Conservation (phyloP, 2,797 vertebrate genomes). For the Myotis vivesi region DNA sequence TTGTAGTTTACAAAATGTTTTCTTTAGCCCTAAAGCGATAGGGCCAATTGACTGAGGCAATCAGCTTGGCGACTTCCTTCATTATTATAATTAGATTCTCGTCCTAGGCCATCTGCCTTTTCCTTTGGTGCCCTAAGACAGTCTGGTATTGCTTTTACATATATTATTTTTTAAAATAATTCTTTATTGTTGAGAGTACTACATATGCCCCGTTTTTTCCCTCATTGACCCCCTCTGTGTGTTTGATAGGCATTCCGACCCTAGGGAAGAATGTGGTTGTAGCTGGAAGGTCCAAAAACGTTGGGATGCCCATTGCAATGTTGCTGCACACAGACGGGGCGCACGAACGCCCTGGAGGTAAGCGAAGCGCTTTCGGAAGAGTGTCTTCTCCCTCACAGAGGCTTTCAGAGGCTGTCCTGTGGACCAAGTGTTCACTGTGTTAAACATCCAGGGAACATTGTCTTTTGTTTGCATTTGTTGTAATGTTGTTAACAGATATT, state of each 20-base stretch:
- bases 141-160: not conserved
- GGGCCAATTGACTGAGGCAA: not conserved
- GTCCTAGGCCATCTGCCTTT: not conserved
- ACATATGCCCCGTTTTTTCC: too few relatives aligned
- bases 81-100: not conserved
- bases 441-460: not conserved
- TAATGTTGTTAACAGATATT: not conserved
- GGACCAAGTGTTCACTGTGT: not conserved
- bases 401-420: not conserved
- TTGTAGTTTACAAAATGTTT: not conserved
- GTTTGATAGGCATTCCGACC: conserved; percentile 92
- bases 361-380: not conserved
- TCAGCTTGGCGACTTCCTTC: not conserved
- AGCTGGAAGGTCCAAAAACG: conserved; percentile 96
- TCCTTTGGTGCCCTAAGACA: not conserved
- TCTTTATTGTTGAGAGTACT: too few relatives aligned
- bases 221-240: not conserved
- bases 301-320: conserved; percentile 99
- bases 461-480: not conserved
- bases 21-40: not conserved
- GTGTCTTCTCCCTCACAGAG: not conserved
- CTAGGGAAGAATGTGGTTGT: conserved; percentile 97
- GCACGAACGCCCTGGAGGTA: conserved; percentile 96
- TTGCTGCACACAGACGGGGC: conserved; percentile 94
- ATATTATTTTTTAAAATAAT: not conserved